Evolutionary conservation across 2,888 invertebrate species (phyloP), one percentile per base, ranked within the genome.

Genomic region (Drosophila aldrichi): DNA sequence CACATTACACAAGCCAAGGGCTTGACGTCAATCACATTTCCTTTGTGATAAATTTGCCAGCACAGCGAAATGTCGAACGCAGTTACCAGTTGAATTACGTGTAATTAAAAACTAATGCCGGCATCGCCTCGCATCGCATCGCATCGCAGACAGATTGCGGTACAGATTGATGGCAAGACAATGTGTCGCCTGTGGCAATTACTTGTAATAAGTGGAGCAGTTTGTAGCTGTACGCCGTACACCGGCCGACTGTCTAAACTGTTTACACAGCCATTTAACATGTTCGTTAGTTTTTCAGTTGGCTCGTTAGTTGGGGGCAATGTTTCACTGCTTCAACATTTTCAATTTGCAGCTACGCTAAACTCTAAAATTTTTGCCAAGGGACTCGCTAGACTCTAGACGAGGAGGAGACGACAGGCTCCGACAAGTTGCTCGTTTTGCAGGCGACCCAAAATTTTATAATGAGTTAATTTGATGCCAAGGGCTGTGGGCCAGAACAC

Each of bases 391-490:
- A 20, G 40, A 20, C 16, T 10, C 9, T 4, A 38, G 44, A 36
- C 49, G n/a, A 43, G 32, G 5, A 36, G 14, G 32, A 41, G 22
- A 6, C 20, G 41, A 38, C 25, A 34, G 14, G 46, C 25, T 16
- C 38, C 38, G 18, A 55, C 44, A 48, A 63, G 55, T 58, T 73
- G 65, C 52, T 56, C 59, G 52, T 58, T 73, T 73, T 51, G 52
- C 43, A 36, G 68, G 43, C 73, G 67, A 82, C 78, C 82, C 78
- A 72, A 77, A 88, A 82, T 83, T 60, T 62, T 81, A 70, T 88
- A 86, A 86, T 82, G 82, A 86, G 88, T 88, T 88, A 86, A 86
- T 86, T 83, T 86, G 69, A 73, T 60, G 80, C 83, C 84, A 36
- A 38, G 58, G 69, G 79, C 55, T 71, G 55, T 43, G 46, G 38